Evolutionary conservation across 2,888 invertebrate genomes (phyloP), one percentile per base, ranked within the genome.

Genomic region (Polyommatus icarus): DNA sequence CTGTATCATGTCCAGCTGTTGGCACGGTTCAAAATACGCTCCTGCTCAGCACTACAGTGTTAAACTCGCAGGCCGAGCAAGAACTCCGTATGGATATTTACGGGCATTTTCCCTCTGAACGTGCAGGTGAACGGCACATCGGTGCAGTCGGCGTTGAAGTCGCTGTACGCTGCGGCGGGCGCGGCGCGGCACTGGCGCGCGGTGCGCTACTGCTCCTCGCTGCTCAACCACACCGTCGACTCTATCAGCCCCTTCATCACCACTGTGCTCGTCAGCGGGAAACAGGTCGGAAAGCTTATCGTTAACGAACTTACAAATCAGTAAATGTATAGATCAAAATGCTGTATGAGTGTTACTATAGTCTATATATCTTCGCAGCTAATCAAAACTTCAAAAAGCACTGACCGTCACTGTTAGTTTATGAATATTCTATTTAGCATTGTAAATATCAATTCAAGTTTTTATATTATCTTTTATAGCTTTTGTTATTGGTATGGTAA

Each of bases 181-280:
- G 96, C 96, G 82, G 92, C 98, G 80, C 95, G 98, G 10, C 97
- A 98, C 90, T 98, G 98, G 98, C 96, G 97, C 82, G 98, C 98
- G 54, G 99, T 99, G 73, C 96, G 99, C 77, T 98, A 98, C 90
- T 99, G 99, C 86, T 98, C 99, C 81, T 98, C 98, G 84, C 95
- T 99, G 78, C 95, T 99, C 79, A 96, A 96, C 89, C 99, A 99
- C 90, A 97, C 98, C 78, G 99, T 99, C 12, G 99, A 99, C 93
- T 99, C 99, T 81, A 98, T 99, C 85, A 99, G 99, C 90, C 99
- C 99, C 6, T 99, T 99, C 87, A 99, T 99, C 85, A 99, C 99
- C 71, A 98, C 98, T 61, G 98, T 99, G 82, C 95, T 99, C 76
- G 99, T 99, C 71, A 98, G 99, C 90, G 99, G 99, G 80, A 99